Conservation (phyloP, 2,888 invertebrate genomes). For the Xanthorhoe spadicearia region DNA sequence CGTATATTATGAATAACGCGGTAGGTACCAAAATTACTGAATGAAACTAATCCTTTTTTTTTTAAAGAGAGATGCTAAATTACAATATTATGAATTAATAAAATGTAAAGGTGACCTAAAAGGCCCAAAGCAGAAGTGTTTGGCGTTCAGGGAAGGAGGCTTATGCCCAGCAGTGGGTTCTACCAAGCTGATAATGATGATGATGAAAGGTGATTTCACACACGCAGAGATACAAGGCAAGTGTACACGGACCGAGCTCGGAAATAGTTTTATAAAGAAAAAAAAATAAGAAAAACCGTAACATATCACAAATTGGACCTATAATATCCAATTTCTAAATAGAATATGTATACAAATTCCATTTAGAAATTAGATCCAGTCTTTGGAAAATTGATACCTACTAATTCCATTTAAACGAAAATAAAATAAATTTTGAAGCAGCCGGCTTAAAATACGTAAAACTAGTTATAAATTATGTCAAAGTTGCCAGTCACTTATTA, state of each 20-base stretch:
- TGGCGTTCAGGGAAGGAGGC: no score
- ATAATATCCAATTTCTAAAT: neutral
- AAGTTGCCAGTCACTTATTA: slow-evolving; percentile 3
- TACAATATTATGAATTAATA: no score
- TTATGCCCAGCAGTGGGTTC: no score
- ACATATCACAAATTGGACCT: slow-evolving; percentile 53
- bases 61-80: no score
- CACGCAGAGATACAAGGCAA: neutral
- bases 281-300: slow-evolving; percentile 49
- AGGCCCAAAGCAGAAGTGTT: no score
- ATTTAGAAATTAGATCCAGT: slow-evolving; percentile 8
- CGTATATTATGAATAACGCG: no score
- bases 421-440: neutral
- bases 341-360: neutral
- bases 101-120: no score
- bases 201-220: neutral
- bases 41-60: no score
- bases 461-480: neutral
- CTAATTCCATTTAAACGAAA: neutral
- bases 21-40: no score
- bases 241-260: slow-evolving; percentile 64
- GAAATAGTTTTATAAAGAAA: slow-evolving; percentile 47
- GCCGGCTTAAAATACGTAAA: neutral
- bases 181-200: no score
- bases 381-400: slow-evolving; percentile 11